Base-by-base conservation (phyloP, 2,888 invertebrate genomes). In the Sclerodermus sp. region DNA sequence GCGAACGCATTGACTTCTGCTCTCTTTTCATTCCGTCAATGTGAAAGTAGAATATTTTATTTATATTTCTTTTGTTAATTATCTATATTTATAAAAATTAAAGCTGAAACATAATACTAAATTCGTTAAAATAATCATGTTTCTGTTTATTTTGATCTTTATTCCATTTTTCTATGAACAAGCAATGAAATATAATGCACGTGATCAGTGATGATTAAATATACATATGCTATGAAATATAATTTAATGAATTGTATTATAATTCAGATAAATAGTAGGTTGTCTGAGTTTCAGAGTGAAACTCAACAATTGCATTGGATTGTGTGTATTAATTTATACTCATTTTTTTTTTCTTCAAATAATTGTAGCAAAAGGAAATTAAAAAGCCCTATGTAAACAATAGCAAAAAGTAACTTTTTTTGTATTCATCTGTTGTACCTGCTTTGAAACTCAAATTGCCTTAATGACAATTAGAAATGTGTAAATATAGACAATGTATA, bases 401-500 rank as follows among this genome's bases (percentile, higher is more conserved):
- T 53, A 53, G 49, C 50, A 52, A 12, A 34, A 41, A 51, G 50
- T 44, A 58, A 53, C 53, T 48, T 57, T 52, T n/a, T 57, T 57
- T 12, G 31, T 55, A 62, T 60, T 60, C 58, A 65, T 62, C 62
- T 59, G 63, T 62, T 67, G 73, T 75, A 75, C 74, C 72, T 75
- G 74, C 73, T 75, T 74, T 61, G 67, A 71, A 72, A 73, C 72
- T 74, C 71, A 69, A 68, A 75, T 75, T 75, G 74, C 74, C 75
- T 73, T 75, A 74, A 71, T 67, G 74, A 73, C 71, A 75, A 70
- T 73, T 69, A 67, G 65, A 66, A 61, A 58, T 58, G 61, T 74
- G 71, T 72, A 70, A 61, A 73, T 72, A 70, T 70, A 72, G 73
- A 75, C 73, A 75, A 75, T 75, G 73, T 69, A 64, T 62, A 51